Percentiles rank a stretch among this genome's conserved stretches.
Evolutionary conservation across 1,140 invertebrate species (phyloP).

Genomic region (Berghia stephanieae): DNA sequence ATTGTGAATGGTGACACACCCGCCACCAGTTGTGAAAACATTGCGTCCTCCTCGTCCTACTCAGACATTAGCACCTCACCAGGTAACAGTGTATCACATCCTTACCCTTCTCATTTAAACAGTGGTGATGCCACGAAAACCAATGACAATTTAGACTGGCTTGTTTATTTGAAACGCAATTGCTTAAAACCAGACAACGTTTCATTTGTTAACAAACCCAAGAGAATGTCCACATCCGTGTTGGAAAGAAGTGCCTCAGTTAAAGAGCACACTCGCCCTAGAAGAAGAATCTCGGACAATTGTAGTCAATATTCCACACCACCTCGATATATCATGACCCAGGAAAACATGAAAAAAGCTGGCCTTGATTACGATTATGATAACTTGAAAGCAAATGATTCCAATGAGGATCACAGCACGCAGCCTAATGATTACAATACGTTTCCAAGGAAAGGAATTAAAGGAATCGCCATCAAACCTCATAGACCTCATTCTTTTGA

Average conservation of each 20-base stretch:
- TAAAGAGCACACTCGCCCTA: slow-evolving; percentile 1
- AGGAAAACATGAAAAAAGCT: slow-evolving; percentile 19
- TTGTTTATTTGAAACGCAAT: slow-evolving; percentile 55
- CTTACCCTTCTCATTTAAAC: slow-evolving; percentile 26
- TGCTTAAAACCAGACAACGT: background rate
- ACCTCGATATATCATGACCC: slow-evolving; percentile 10
- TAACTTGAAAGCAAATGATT: background rate
- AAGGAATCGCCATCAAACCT: background rate
- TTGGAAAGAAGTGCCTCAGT: background rate
- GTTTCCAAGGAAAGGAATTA: background rate
- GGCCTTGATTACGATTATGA: background rate
- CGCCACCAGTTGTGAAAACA: background rate
- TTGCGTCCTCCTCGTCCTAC: background rate
- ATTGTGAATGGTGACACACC: slow-evolving; percentile 34
- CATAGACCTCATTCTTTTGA: slow-evolving; percentile 29
- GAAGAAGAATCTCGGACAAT: background rate
- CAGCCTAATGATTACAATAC: slow-evolving; percentile 3
- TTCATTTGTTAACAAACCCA: background rate
- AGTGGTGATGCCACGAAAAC: slow-evolving; percentile 2
- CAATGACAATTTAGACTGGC: slow-evolving; percentile 50
- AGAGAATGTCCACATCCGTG: background rate
- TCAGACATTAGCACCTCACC: background rate
- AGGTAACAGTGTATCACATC: background rate
- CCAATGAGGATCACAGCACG: slow-evolving; percentile 6
- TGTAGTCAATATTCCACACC: slow-evolving; percentile 10